Percentiles rank a stretch among this genome's conserved stretches.
Evolutionary conservation across 2,888 invertebrate genomes (phyloP).

Genomic region (Tupiocoris notatus): DNA sequence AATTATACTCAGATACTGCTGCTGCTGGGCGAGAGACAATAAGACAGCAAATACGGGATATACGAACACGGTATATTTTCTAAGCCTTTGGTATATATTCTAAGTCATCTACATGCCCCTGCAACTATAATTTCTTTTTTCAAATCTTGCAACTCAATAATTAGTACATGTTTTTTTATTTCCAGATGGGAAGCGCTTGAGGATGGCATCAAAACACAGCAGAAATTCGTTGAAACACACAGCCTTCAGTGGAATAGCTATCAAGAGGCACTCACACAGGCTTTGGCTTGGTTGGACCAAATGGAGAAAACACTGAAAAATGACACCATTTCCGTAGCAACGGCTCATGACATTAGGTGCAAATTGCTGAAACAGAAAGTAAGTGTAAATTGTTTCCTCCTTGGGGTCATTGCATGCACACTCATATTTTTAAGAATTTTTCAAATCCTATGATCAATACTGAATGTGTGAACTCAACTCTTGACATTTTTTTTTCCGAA

Average conservation of each 20-base stretch:
- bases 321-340: constrained; percentile 68
- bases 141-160: too few species aligned
- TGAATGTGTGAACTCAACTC: too few species aligned
- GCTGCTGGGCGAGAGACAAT: constrained; percentile 86
- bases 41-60: constrained; percentile 75
- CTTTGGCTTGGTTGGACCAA: constrained; percentile 79
- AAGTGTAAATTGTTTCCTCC: not conserved
- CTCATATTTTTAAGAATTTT: not conserved
- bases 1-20: constrained; percentile 88
- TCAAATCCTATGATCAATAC: not conserved
- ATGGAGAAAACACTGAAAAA: constrained; percentile 75
- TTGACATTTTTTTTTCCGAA: not conserved
- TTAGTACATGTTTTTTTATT: too few species aligned
- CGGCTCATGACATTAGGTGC: constrained; percentile 79
- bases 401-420: not conserved
- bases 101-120: not conserved
- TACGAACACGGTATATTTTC: constrained; percentile 63
- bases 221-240: constrained; percentile 80
- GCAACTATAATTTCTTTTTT: constrained; percentile 14
- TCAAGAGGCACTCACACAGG: constrained; percentile 80
- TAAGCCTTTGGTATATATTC: not conserved
- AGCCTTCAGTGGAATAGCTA: constrained; percentile 80
- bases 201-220: constrained; percentile 78
- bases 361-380: constrained; percentile 79
- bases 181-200: constrained; percentile 81